Percentiles rank a stretch among this genome's conserved stretches.
These are phyloP conservation scores for Lysandra coridon DNA, from an alignment of 2,888 invertebrate genomes.

Conservation along the genomic window DNA sequence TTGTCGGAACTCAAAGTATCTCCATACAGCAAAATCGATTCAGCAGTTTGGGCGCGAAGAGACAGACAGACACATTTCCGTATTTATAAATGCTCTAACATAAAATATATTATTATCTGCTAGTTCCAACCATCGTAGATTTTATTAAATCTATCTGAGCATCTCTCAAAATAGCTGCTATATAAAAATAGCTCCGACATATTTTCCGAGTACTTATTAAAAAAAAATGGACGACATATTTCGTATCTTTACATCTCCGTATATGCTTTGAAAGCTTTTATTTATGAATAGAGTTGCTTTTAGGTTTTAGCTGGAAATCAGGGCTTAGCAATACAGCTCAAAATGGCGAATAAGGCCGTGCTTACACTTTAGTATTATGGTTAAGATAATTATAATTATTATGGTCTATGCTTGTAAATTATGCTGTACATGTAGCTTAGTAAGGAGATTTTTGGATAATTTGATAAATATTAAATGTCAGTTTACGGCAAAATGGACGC, in stretches of 20 bases:
- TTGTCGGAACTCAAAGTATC: too few species aligned
- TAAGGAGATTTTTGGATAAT: too few species aligned
- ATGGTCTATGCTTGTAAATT: background rate
- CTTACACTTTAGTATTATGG: background rate
- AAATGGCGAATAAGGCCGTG: background rate
- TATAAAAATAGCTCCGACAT: background rate
- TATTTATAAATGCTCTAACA: too few species aligned
- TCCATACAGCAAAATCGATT: too few species aligned
- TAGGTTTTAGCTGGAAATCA: constrained; percentile 10
- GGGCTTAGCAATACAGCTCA: constrained; percentile 16
- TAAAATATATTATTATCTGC: too few species aligned
- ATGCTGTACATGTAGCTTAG: too few species aligned
- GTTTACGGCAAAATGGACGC: too few species aligned
- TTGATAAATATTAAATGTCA: too few species aligned
- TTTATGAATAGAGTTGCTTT: constrained; percentile 1
- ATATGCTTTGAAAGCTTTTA: background rate
- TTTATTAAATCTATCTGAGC: background rate
- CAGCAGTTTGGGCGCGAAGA: too few species aligned
- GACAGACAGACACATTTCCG: too few species aligned
- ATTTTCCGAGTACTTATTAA: background rate
- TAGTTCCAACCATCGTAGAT: too few species aligned
- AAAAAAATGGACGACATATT: background rate
- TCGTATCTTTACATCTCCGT: background rate
- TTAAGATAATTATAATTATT: background rate
- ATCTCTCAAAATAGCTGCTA: background rate